Evolutionary conservation across 64 coral and sea anemone genomes (phyloP).

Genomic region (Montipora cactus): DNA sequence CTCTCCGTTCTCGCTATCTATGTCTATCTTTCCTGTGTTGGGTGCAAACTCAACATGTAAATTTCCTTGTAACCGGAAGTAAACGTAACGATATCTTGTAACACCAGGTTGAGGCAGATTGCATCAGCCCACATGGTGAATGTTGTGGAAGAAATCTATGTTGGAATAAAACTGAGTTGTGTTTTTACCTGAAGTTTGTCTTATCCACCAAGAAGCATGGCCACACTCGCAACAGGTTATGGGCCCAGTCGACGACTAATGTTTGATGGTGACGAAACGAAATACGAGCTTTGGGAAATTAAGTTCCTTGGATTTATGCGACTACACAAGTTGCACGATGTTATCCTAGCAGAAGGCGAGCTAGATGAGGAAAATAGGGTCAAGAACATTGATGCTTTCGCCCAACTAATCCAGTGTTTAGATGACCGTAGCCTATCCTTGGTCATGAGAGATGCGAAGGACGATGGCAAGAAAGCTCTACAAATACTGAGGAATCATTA

Average conservation of each 20-base stretch:
- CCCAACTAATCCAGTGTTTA: background rate
- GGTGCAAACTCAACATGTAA: too few relatives aligned
- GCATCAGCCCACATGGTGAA: too few relatives aligned
- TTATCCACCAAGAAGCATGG: too few relatives aligned
- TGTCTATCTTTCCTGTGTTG: background rate
- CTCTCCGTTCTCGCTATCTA: background rate
- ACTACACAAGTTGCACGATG: background rate
- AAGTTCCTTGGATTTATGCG: constrained; percentile 8
- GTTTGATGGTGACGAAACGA: background rate
- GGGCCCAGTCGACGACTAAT: background rate
- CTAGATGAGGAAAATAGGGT: background rate
- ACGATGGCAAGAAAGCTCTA: too few relatives aligned
- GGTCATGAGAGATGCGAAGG: too few relatives aligned
- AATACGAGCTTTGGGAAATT: background rate
- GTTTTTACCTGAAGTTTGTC: too few relatives aligned
- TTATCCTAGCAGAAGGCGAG: background rate
- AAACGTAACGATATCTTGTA: too few relatives aligned
- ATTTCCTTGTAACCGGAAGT: background rate
- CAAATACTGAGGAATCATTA: background rate
- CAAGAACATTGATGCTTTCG: background rate
- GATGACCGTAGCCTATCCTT: background rate
- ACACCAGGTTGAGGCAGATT: too few relatives aligned
- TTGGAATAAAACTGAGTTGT: too few relatives aligned
- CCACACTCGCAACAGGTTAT: background rate
- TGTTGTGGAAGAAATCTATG: too few relatives aligned